These are phyloP conservation scores for Lasioglossum oenotherae DNA, from an alignment of 2,888 invertebrate species.

Conservation along the genomic window DNA sequence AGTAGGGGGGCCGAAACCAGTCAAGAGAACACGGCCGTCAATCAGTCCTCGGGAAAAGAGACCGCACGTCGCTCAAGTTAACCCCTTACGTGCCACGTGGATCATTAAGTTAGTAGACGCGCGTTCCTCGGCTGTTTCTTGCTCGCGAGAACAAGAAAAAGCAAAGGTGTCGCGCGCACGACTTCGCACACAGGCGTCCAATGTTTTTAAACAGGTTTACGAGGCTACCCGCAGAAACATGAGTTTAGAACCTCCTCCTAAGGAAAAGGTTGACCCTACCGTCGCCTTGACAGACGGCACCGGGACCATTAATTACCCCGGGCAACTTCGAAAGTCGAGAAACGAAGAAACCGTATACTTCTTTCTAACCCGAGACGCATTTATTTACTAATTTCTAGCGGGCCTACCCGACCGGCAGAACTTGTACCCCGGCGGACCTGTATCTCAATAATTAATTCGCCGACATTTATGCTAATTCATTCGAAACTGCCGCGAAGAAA, in stretches of 20 bases:
- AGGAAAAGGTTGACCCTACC: background rate
- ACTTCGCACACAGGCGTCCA: background rate
- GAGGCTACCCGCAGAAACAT: background rate
- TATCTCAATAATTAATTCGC: background rate
- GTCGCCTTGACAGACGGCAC: background rate
- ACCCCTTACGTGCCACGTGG: conserved; percentile 3
- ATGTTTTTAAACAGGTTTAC: conserved; percentile 16
- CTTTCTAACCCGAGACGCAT: background rate
- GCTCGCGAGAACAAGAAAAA: background rate
- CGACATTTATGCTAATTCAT: background rate
- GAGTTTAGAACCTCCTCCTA: background rate
- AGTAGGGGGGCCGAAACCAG: background rate
- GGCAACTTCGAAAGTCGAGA: background rate
- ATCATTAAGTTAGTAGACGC: conserved; percentile 1
- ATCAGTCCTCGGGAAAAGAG: background rate
- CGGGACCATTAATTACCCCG: background rate
- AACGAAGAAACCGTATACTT: background rate
- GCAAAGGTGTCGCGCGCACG: background rate
- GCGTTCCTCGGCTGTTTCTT: background rate
- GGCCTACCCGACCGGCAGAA: background rate
- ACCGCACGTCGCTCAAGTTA: background rate
- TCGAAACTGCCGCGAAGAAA: background rate
- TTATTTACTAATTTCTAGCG: background rate
- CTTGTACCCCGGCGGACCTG: background rate
- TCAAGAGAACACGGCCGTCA: conserved; percentile 6